phyloP scores from a whole-genome alignment of 2,888 invertebrate genomes.

The Drosophila multiciliata region DNA sequence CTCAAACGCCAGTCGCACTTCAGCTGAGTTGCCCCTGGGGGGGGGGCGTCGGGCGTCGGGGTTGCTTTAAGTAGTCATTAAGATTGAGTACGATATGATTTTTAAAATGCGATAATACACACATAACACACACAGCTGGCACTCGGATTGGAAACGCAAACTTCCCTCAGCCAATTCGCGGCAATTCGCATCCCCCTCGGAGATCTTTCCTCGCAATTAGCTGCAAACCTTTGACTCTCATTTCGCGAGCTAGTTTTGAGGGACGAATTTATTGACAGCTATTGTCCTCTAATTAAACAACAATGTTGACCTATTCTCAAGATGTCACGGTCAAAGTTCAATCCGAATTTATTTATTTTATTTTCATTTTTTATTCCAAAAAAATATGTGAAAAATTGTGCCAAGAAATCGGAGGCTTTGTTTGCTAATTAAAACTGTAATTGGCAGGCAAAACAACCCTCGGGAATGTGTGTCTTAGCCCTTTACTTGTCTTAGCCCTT shows the following conservation, averaged over 20 bases:
- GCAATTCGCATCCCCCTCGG: constrained; percentile 11
- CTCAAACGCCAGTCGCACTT: constrained; percentile 56
- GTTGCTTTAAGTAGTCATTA: constrained; percentile 78
- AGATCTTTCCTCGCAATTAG: constrained; percentile 42
- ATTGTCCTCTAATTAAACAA: constrained; percentile 76
- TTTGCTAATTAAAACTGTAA: constrained; percentile 68
- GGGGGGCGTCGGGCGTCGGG: constrained; percentile 13
- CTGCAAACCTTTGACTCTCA: constrained; percentile 54
- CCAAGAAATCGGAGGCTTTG: constrained; percentile 55
- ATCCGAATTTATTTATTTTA: constrained; percentile 4
- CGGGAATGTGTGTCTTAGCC: constrained; percentile 20
- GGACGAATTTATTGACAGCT: constrained; percentile 71
- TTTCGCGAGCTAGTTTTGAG: constrained; percentile 18
- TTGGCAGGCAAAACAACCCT: constrained; percentile 45
- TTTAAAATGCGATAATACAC: constrained; percentile 30
- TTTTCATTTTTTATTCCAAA: constrained; percentile 33
- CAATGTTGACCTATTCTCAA: constrained; percentile 75
- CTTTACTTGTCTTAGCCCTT: constrained; percentile 18
- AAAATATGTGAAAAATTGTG: constrained; percentile 34
- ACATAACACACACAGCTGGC: constrained; percentile 64
- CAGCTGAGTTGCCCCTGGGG: constrained; percentile 31
- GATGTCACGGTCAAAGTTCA: constrained; percentile 69
- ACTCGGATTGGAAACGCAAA: constrained; percentile 27
- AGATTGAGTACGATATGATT: constrained; percentile 74
- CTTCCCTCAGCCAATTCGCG: constrained; percentile 25